These are phyloP conservation scores for Rhinopomastus cyanomelas DNA, from an alignment of 2,113 vertebrate species.

Conservation along the genomic window DNA sequence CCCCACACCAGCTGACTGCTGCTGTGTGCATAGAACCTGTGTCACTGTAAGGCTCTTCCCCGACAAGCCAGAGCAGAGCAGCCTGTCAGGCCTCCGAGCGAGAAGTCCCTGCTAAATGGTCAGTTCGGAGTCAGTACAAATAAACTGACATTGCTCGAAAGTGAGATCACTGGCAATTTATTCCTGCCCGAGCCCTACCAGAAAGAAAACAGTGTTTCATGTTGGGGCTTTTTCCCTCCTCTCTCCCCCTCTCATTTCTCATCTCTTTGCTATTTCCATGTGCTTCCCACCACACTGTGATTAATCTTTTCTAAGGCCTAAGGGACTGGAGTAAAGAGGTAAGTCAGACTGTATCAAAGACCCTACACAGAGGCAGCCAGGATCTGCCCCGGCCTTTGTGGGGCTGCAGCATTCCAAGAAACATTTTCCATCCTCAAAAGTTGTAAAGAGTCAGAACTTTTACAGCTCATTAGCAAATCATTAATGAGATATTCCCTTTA, in stretches of 20 bases:
- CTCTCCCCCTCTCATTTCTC: slow-evolving; percentile 70
- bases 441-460: slow-evolving; percentile 47
- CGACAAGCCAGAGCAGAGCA: slow-evolving; percentile 7
- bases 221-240: slow-evolving; percentile 70
- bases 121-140: slow-evolving; percentile 75
- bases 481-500: slow-evolving; percentile 61
- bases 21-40: background rate
- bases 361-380: slow-evolving; percentile 67
- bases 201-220: slow-evolving; percentile 79
- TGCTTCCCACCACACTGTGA: slow-evolving; percentile 75
- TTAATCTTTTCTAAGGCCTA: slow-evolving; percentile 72
- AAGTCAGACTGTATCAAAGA: slow-evolving; percentile 72
- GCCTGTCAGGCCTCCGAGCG: background rate
- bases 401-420: slow-evolving; percentile 56
- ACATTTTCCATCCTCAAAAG: slow-evolving; percentile 59
- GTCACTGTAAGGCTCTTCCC: slow-evolving; percentile 44
- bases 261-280: slow-evolving; percentile 70
- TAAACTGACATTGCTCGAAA: slow-evolving; percentile 73
- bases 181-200: slow-evolving; percentile 74
- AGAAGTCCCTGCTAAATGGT: slow-evolving; percentile 68
- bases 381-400: slow-evolving; percentile 62
- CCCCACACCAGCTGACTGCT: background rate
- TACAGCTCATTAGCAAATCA: slow-evolving; percentile 61
- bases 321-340: slow-evolving; percentile 69
- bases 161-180: slow-evolving; percentile 79